Base-by-base conservation (phyloP, 2,113 vertebrate genomes). In the Dicrurus megarhynchus region DNA sequence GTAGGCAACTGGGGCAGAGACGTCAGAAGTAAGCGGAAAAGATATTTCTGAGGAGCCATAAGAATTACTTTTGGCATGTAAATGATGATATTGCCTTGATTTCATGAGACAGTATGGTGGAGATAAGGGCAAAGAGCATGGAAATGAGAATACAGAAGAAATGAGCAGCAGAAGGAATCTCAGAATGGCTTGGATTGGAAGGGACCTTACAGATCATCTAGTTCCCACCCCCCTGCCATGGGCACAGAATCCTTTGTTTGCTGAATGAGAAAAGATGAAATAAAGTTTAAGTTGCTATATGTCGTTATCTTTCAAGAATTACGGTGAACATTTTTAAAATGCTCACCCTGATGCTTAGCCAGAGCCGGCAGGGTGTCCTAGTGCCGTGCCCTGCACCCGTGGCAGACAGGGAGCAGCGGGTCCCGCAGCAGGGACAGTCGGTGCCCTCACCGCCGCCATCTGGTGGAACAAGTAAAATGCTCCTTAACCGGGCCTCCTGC, bases 311-410 rank as follows among this genome's bases (percentile, higher is more conserved):
- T 9, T 50, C 47, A 47, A 57, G 74, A 61, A 80, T 37, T 53
- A 42, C 0, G 0, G 27, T n/a, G 49, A 44, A 19, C 1, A 1
- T 39, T 49, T 78, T 19, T 20, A 1, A 35, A 55, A n/a, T 11
- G 5, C 23, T 74, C 5, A 6, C 30, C 6, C 14, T 41, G 30
- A 4, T 59, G 35, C 32, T 53, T 39, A 37, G 32, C 42, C 2
- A 2, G 27, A 59, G 44, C 33, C 10, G 60, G 33, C 27, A 12
- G 27, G 27, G 15, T 49, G 22, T 74, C 59, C 33, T 13, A 13
- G 59, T 16, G 32, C 44, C 1, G 1, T 50, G 61, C 24, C 13
- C 5, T 0, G 3, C 10, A 5, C 7, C 13, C 3, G 4, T 19
- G 30, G 39, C 28, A 21, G n/a, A 16, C 33, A 5, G 16, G 30